Percentiles rank a stretch among this genome's conserved stretches.
Conservation (phyloP, 2,113 vertebrate species). For the Channa argus region DNA sequence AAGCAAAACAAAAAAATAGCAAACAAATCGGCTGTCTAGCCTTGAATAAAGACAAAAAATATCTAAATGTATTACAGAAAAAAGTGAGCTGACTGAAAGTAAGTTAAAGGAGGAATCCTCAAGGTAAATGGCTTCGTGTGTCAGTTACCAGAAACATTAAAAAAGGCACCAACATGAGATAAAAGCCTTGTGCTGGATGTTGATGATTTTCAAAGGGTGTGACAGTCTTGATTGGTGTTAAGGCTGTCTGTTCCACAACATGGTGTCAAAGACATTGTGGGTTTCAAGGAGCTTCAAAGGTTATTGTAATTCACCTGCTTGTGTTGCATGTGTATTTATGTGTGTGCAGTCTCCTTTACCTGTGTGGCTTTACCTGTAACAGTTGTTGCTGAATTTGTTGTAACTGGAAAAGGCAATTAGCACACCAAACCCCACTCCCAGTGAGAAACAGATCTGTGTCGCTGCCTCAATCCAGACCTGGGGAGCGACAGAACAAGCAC, state of each 20-base stretch:
- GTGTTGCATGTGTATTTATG: conserved; percentile 14
- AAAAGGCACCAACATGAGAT: conserved; percentile 15
- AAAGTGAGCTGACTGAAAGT: background rate
- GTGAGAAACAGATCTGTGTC: conserved; percentile 90
- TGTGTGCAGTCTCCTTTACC: background rate
- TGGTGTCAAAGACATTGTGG: conserved; percentile 59
- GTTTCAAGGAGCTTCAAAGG: conserved; percentile 76
- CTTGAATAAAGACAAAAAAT: background rate
- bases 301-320: conserved; percentile 70
- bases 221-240: conserved; percentile 52
- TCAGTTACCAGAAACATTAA: conserved; percentile 34
- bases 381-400: conserved; percentile 92
- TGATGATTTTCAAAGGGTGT: conserved; percentile 66
- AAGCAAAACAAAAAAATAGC: background rate
- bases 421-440: conserved; percentile 90
- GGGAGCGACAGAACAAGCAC: conserved; percentile 78
- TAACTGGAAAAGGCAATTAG: conserved; percentile 91
- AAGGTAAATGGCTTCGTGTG: conserved; percentile 7
- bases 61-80: background rate
- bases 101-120: conserved; percentile 5
- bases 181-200: conserved; percentile 35
- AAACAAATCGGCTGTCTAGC: background rate
- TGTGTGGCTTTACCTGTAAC: conserved; percentile 83
- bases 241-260: conserved; percentile 46
- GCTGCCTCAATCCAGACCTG: conserved; percentile 89